These are phyloP conservation scores for Tridacna gigas DNA, from an alignment of 2,888 invertebrate species.

Conservation along the genomic window DNA sequence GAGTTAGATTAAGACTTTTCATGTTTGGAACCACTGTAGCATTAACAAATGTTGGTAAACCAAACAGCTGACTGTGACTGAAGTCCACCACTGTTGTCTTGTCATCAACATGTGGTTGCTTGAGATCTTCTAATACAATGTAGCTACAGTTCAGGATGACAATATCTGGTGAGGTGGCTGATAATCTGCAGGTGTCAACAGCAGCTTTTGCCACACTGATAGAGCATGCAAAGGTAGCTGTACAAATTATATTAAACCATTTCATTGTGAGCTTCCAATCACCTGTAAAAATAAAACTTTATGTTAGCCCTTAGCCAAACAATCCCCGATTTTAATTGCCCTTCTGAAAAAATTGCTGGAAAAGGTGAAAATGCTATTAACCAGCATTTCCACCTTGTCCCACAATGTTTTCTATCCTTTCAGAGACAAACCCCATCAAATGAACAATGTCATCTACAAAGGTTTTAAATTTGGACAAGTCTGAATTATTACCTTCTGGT, in stretches of 20 bases:
- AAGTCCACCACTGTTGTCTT: conserved; percentile 12
- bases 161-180: neutral
- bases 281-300: neutral
- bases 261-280: neutral
- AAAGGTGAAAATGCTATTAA: neutral
- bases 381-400: neutral
- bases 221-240: neutral
- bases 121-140: neutral
- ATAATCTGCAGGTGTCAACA: neutral
- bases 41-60: neutral
- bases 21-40: neutral
- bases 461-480: too few species aligned
- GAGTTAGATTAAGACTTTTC: conserved; percentile 18
- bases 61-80: neutral
- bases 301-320: neutral
- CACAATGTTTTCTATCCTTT: too few species aligned
- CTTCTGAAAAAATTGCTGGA: neutral
- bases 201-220: neutral
- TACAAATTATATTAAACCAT: neutral
- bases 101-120: neutral
- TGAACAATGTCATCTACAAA: too few species aligned
- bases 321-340: neutral
- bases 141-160: conserved; percentile 5
- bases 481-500: too few species aligned
- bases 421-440: too few species aligned